Base-by-base conservation (phyloP, 2,113 vertebrate species). In the Clupea harengus region DNA sequence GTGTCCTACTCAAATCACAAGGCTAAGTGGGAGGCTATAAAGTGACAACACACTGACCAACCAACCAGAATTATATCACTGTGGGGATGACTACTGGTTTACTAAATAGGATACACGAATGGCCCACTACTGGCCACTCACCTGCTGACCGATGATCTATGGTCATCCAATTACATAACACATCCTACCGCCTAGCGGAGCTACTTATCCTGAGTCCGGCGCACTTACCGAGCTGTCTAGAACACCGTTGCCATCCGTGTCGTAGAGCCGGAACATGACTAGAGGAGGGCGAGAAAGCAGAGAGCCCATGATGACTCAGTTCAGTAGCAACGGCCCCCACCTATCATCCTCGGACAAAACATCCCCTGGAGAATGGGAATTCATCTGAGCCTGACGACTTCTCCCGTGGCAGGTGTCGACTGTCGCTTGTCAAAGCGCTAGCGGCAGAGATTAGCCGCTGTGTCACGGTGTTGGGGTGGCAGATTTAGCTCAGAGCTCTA, bases 251-350 rank as follows among this genome's bases (percentile, higher is more conserved):
- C 97, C 97, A 88, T 99, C 97, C 0, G 96, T 97, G 44, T 99
- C 98, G 0, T 99, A 99, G 67, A 99, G 96, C 82, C 96, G 96
- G 91, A 99, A 99, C 97, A 99, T 98, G 92, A 98, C 97, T 98
- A 92, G 45, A 95, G 92, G 89, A 75, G 90, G 91, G 89, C 85
- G 91, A 92, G 52, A 93, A 90, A 92, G 83, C 15, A 10, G 1
- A 82, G 64, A 90, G 57, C 87, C 84, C 81, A 75, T 91, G 88
- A 87, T 87, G 88, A 85, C 82, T 90, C 88, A 82, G 81, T 67
- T 67, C 81, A 80, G 75, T 88, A 88, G 86, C 25, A 84, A 82
- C 88, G 87, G 89, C 92, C 25, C 25, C 10, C 32, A 78, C 32
- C 32, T 78, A 78, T 32, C 72, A 78, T 78, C 25, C 72, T 5